These are phyloP conservation scores for Jacana jacana DNA, from an alignment of 2,113 vertebrate genomes.

Conservation along the genomic window DNA sequence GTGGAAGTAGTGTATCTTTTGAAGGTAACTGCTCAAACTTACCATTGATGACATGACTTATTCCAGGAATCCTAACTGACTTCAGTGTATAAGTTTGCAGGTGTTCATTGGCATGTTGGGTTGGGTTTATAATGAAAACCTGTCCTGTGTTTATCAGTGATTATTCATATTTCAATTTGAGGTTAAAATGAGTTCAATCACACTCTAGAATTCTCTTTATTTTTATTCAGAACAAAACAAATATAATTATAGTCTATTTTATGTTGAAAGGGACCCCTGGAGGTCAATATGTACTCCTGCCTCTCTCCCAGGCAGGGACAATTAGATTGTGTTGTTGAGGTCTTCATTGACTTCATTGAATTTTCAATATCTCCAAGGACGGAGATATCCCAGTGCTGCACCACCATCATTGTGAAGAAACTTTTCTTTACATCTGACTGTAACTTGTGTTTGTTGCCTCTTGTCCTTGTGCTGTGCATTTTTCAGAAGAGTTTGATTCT, in stretches of 20 bases:
- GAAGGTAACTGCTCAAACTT: not conserved
- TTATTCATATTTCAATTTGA: not conserved
- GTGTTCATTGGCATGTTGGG: not conserved
- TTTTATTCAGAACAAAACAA: not conserved
- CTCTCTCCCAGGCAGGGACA: not conserved
- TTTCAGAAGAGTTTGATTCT: not conserved
- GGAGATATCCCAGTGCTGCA: not conserved
- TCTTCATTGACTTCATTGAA: not conserved
- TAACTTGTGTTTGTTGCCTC: not conserved
- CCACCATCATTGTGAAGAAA: not conserved
- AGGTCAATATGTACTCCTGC: rapidly evolving
- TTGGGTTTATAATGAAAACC: not conserved
- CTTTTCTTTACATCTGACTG: not conserved
- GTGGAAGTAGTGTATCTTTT: not conserved
- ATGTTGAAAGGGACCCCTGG: not conserved
- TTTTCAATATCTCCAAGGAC: not conserved
- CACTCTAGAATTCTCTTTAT: not conserved
- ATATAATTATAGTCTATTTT: not conserved
- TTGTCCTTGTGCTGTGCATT: not conserved
- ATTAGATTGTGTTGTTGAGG: not conserved
- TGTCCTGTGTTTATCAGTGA: not conserved
- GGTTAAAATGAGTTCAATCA: not conserved
- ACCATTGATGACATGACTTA: not conserved
- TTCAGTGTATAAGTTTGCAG: not conserved
- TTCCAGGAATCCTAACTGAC: not conserved